Evolutionary conservation across 1,140 invertebrate genomes (phyloP).

Genomic region (Sogatella furcifera): DNA sequence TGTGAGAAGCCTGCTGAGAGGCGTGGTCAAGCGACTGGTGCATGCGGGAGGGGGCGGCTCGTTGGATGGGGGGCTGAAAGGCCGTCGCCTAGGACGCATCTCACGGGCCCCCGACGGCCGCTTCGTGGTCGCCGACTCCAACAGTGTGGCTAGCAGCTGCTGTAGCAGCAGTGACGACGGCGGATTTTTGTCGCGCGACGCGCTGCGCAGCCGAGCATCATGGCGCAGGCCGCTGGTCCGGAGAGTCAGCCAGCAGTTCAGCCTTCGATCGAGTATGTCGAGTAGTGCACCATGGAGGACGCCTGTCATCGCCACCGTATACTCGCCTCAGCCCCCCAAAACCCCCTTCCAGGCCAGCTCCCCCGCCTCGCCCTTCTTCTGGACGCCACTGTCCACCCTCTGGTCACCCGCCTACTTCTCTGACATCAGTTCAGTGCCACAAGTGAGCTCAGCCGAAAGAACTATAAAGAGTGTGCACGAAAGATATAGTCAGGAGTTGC

Average conservation of each 20-base stretch:
- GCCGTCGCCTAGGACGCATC: conserved; percentile 48
- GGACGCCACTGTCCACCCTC: conserved; percentile 30
- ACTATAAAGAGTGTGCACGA: conserved; percentile 54
- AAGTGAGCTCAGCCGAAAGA: conserved; percentile 63
- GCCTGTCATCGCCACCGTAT: conserved; percentile 32
- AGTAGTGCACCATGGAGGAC: conserved; percentile 29
- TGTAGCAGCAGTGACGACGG: conserved; percentile 65
- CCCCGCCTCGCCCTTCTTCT: conserved; percentile 39
- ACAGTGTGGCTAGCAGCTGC: conserved; percentile 49
- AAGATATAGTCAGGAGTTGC: conserved; percentile 60
- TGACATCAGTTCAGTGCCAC: conserved; percentile 74
- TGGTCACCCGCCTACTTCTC: conserved; percentile 63
- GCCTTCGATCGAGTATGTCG: conserved; percentile 52
- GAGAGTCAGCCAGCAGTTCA: conserved; percentile 48
- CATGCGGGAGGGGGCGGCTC: conserved; percentile 26
- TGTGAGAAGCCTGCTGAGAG: conserved; percentile 37
- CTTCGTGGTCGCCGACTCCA: conserved; percentile 59
- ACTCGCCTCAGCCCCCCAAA: conserved; percentile 37
- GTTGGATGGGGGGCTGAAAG: conserved; percentile 22
- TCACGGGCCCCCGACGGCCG: conserved; percentile 59
- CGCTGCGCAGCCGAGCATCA: conserved; percentile 39
- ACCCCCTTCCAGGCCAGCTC: conserved; percentile 54
- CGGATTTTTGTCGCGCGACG: conserved; percentile 48
- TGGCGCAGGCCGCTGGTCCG: conserved; percentile 54
- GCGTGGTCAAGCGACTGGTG: conserved; percentile 7